Base-by-base conservation (phyloP, 2,113 vertebrate genomes). In the Okapia johnstoni region DNA sequence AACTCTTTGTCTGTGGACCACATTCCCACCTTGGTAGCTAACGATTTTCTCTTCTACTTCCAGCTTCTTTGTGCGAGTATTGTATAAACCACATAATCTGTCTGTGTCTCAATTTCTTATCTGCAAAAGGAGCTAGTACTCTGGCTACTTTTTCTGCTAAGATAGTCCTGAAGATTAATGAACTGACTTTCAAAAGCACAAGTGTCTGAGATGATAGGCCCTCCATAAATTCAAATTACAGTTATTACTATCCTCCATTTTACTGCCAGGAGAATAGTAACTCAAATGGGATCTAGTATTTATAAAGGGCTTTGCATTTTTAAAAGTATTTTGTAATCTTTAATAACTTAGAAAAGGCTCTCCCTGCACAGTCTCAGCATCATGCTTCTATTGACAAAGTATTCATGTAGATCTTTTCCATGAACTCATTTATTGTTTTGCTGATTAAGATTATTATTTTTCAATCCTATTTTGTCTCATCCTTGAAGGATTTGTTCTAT, bases 31-130 rank as follows among this genome's bases (percentile, higher is more conserved):
- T 93, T 85, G 36, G 40, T 66, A 93, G 50, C 61, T 88, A 90
- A 90, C 7, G 7, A 70, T 57, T 97, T 94, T 89, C 33, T 14
- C 66, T 93, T 94, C 43, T 79, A 83, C 55, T 79, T 55, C 61
- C 30, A 95, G 73, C 7, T 77, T 76, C n/a, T 36, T 92, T 97
- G 25, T 8, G 5, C 7, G 16, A 54, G n/a, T 21, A 43, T 96
- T 76, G 25, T 90, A 48, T 40, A 61, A 96, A 13, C 28, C 40
- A 30, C 14, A 26, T 92, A 85, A 87, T 96, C 48, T 84, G 25
- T 94, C n/a, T 79, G 5, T 76, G 60, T 97, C 54, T 97, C 79
- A 73, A 63, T 92, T 76, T 97, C 85, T 94, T 97, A 94, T 88
- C 58, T 93, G 60, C 36, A 93, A 91, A 86, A 87, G 30, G 40